Evolutionary conservation across 1,140 invertebrate species (phyloP).

Genomic region (Maniola jurtina): DNA sequence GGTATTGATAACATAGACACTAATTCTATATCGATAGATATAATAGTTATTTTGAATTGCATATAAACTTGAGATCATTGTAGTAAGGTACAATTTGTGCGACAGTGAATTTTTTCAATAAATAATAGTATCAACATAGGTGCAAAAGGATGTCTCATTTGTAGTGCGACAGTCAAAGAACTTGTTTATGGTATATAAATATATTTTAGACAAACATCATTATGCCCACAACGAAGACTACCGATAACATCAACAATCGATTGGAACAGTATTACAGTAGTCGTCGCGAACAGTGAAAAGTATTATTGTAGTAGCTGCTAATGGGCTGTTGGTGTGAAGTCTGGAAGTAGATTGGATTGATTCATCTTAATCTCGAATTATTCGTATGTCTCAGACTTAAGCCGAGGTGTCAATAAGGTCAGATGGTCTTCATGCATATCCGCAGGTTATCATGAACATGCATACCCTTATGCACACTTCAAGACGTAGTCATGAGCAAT

Average conservation of each 20-base stretch:
- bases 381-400: conserved; percentile 38
- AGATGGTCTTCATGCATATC: conserved; percentile 45
- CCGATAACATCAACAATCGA: conserved; percentile 59
- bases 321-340: conserved; percentile 7
- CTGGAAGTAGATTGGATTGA: conserved; percentile 1
- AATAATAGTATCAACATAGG: conserved; percentile 12
- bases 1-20: too few species aligned
- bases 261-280: conserved; percentile 34
- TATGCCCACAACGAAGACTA: conserved; percentile 49
- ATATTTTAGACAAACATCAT: conserved; percentile 56
- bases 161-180: conserved; percentile 15
- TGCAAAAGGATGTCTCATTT: conserved; percentile 10
- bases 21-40: too few species aligned
- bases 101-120: background rate
- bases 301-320: conserved; percentile 15
- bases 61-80: background rate
- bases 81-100: too few species aligned
- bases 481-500: conserved; percentile 57
- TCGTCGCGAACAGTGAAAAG: conserved; percentile 17
- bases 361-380: conserved; percentile 31
- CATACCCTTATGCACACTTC: conserved; percentile 53
- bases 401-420: conserved; percentile 43
- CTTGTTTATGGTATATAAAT: conserved; percentile 27
- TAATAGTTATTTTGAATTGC: background rate
- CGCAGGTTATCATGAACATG: conserved; percentile 67